These are phyloP conservation scores for Fragum fragum DNA, from an alignment of 2,888 invertebrate species.

Conservation along the genomic window DNA sequence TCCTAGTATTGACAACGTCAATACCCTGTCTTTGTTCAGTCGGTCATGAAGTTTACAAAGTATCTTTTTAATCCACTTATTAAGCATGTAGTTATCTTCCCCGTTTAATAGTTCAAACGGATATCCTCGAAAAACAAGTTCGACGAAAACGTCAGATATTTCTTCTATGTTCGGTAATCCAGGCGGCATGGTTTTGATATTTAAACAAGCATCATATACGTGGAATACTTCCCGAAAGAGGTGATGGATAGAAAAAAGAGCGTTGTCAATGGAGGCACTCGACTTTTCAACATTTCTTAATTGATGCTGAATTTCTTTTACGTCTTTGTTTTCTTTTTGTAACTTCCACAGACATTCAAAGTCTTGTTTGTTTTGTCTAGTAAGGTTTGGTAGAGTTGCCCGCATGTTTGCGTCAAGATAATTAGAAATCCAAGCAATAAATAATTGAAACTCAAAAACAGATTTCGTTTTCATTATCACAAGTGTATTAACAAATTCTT, in stretches of 20 bases:
- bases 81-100: conserved; percentile 36
- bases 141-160: conserved; percentile 1
- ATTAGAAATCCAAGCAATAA: background rate
- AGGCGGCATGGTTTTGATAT: background rate
- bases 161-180: background rate
- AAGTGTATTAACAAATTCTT: background rate
- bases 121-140: conserved; percentile 34
- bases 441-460: background rate
- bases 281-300: background rate
- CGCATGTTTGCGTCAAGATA: background rate
- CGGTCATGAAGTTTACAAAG: background rate
- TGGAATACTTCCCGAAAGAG: conserved; percentile 5
- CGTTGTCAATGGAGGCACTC: background rate
- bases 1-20: conserved; percentile 50
- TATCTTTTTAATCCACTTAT: conserved; percentile 41
- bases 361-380: background rate
- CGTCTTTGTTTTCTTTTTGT: background rate
- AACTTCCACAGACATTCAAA: background rate
- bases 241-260: background rate
- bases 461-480: background rate
- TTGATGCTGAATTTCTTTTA: background rate
- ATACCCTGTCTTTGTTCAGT: conserved; percentile 9
- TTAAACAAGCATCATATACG: background rate
- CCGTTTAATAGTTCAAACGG: conserved; percentile 58
- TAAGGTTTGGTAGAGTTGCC: background rate